Percentiles rank a stretch among this genome's conserved stretches.
phyloP scores from a whole-genome alignment of 1,140 invertebrate species.

The Idris sp. region DNA sequence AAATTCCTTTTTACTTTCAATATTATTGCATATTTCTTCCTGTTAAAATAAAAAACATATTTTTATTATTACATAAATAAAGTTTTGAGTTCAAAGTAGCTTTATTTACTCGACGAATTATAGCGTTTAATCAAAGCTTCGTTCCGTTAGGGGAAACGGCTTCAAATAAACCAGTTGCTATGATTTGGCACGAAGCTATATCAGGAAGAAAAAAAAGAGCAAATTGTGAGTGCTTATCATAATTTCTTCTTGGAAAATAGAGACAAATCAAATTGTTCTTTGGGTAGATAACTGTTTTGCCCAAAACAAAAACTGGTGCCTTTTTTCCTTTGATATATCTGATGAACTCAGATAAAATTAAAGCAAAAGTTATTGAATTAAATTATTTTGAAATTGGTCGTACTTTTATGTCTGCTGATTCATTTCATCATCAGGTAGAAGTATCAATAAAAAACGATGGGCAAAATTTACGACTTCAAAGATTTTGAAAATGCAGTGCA shows the following conservation, averaged over 20 bases:
- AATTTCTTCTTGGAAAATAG: too few species aligned
- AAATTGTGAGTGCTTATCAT: too few species aligned
- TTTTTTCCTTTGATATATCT: background rate
- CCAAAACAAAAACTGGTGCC: background rate
- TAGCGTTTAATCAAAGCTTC: background rate
- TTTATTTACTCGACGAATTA: background rate
- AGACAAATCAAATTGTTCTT: background rate
- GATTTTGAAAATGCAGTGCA: background rate
- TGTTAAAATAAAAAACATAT: too few species aligned
- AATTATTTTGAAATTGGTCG: background rate
- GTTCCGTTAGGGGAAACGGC: background rate
- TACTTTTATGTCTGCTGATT: constrained; percentile 1
- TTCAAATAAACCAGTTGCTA: background rate
- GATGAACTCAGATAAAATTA: background rate
- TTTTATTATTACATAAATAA: too few species aligned
- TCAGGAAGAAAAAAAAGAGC: background rate
- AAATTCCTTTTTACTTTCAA: too few species aligned
- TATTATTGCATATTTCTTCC: too few species aligned
- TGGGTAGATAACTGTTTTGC: too few species aligned
- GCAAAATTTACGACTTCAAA: background rate
- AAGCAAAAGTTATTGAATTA: background rate
- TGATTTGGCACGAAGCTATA: background rate
- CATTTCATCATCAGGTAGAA: background rate
- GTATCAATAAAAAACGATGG: background rate
- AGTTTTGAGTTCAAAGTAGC: too few species aligned